phyloP scores from a whole-genome alignment of 2,888 invertebrate species.

The Volucella zonaria region DNA sequence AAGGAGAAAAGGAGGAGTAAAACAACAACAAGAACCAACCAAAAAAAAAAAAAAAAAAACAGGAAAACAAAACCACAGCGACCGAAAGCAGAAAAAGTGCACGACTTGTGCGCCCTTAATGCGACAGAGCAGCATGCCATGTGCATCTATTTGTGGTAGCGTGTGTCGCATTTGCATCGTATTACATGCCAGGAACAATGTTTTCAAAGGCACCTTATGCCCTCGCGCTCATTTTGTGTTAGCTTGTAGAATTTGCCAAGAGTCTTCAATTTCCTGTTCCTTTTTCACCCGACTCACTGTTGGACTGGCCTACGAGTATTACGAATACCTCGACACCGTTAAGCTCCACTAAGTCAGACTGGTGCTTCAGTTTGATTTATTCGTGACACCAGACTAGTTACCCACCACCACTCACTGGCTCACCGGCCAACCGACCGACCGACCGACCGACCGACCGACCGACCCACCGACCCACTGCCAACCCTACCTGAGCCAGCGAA shows the following conservation, averaged over 20 bases:
- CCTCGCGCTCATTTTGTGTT: conserved; percentile 56
- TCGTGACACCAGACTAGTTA: conserved; percentile 63
- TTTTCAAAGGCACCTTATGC: conserved; percentile 52
- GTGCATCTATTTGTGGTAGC: conserved; percentile 19
- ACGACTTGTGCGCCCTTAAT: conserved; percentile 67
- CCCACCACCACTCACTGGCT: conserved; percentile 5
- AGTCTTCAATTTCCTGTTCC: conserved; percentile 9
- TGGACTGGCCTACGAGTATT: background rate
- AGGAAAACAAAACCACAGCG: background rate
- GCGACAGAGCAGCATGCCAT: conserved; percentile 59
- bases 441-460: background rate
- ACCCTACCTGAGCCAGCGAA: conserved; percentile 51
- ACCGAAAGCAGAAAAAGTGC: conserved; percentile 46
- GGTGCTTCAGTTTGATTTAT: conserved; percentile 67
- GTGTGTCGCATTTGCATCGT: conserved; percentile 17
- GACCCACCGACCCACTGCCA: background rate
- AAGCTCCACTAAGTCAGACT: conserved; percentile 29
- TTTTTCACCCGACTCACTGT: background rate
- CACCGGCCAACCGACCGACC: no score
- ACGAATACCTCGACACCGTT: background rate
- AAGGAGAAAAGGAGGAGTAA: conserved; percentile 18
- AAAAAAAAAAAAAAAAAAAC: no score
- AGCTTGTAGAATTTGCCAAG: conserved; percentile 54
- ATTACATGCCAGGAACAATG: conserved; percentile 58
- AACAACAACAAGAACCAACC: background rate